These are phyloP conservation scores for Isurus oxyrinchus DNA, from an alignment of 2,113 vertebrate genomes.

Conservation along the genomic window DNA sequence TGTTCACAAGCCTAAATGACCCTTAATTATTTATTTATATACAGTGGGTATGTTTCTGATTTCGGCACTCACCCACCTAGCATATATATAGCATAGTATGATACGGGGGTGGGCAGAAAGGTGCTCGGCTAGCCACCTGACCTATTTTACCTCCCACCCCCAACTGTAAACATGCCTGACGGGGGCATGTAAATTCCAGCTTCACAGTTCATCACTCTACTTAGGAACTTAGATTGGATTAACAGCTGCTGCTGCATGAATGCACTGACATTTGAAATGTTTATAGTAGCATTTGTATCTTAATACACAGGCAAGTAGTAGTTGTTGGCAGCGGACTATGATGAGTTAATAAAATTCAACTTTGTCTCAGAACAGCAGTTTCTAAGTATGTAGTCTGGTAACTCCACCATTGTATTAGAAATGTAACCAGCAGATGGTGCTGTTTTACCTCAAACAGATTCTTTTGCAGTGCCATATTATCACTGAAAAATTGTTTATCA, in stretches of 20 bases:
- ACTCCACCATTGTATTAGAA: no score
- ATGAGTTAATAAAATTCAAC: background rate
- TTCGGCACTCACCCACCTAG: no score
- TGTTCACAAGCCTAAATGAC: no score
- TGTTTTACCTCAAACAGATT: background rate
- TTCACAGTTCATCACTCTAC: background rate
- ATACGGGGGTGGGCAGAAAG: no score
- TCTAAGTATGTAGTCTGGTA: background rate
- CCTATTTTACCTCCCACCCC: no score
- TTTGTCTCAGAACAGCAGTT: background rate
- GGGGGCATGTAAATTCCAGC: no score
- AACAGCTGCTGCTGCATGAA: background rate
- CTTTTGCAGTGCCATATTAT: background rate
- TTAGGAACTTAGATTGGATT: background rate
- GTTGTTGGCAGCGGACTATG: background rate
- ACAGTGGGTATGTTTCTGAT: no score
- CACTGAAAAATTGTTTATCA: background rate
- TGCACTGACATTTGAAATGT: background rate
- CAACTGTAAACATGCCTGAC: no score
- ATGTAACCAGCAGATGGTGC: constrained; percentile 15
- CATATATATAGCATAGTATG: no score
- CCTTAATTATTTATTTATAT: no score
- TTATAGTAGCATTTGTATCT: background rate
- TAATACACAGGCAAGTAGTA: background rate
- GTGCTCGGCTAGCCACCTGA: no score